phyloP scores from a whole-genome alignment of 1,140 invertebrate species.

The Bemisia tabaci region DNA sequence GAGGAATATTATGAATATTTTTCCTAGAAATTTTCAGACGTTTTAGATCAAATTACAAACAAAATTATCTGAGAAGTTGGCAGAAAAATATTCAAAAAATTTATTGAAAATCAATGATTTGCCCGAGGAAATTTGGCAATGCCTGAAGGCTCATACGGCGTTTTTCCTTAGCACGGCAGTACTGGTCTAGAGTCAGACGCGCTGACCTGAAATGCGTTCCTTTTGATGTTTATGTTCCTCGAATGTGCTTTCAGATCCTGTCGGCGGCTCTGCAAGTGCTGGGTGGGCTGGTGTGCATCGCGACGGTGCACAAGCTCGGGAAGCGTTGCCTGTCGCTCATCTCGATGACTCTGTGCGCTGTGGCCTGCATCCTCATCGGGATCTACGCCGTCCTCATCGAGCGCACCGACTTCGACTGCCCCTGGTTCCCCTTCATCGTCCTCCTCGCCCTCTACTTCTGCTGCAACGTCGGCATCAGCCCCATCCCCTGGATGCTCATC shows the following conservation, averaged over 20 bases:
- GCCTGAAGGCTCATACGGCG: too few relatives aligned
- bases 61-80: too few relatives aligned
- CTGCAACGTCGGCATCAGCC: constrained; percentile 19
- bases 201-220: too few relatives aligned
- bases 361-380: constrained; percentile 14
- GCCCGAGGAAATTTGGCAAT: too few relatives aligned
- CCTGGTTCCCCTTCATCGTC: constrained; percentile 18
- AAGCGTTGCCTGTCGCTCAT: constrained; percentile 28
- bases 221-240: too few relatives aligned
- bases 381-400: constrained; percentile 14
- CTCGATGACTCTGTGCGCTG: constrained; percentile 25
- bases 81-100: too few relatives aligned
- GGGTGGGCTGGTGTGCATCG: constrained; percentile 16
- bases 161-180: too few relatives aligned
- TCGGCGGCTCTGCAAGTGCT: constrained; percentile 7
- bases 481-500: constrained; percentile 25
- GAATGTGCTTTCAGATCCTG: constrained; percentile 11
- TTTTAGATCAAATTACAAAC: too few relatives aligned
- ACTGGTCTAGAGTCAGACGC: too few relatives aligned
- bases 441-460: constrained; percentile 18
- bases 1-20: too few relatives aligned
- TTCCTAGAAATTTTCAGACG: too few relatives aligned
- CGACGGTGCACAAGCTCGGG: constrained; percentile 23
- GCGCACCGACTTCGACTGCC: constrained; percentile 3
- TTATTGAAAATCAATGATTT: too few relatives aligned